These are phyloP conservation scores for Gymnopithys bicolor DNA, from an alignment of 2,797 vertebrate species.

Conservation along the genomic window DNA sequence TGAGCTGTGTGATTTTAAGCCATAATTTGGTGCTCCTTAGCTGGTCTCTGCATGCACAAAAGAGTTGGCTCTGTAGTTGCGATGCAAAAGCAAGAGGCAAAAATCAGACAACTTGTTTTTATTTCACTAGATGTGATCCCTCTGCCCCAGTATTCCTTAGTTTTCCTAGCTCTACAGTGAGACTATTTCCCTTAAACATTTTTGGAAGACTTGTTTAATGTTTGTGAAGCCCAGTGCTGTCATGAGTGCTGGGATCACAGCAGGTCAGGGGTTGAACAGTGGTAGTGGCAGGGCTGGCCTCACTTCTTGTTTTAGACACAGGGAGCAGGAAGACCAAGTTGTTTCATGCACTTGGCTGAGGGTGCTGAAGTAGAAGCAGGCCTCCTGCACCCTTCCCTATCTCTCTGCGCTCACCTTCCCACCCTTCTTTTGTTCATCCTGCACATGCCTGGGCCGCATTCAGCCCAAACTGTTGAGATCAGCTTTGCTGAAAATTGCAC, in stretches of 20 bases:
- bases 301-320: rapidly evolving
- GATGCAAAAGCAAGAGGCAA: neutral
- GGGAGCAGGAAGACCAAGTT: neutral
- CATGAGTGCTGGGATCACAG: neutral
- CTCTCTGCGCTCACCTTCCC: neutral
- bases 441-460: slow-evolving; percentile 37
- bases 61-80: neutral
- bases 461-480: slow-evolving; percentile 63
- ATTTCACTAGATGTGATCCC: neutral
- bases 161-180: neutral
- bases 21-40: slow-evolving; percentile 8
- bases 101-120: neutral
- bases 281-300: neutral
- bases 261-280: neutral
- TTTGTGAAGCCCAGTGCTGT: neutral
- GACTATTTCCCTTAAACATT: neutral
- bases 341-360: neutral
- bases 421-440: slow-evolving; percentile 22
- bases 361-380: neutral
- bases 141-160: neutral
- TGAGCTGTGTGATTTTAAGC: slow-evolving; percentile 30
- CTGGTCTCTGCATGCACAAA: slow-evolving; percentile 28
- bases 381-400: neutral
- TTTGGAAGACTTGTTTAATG: neutral
- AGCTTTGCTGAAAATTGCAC: slow-evolving; percentile 47